Percentiles rank a stretch among this genome's conserved stretches.
phyloP scores from a whole-genome alignment of 2,113 vertebrate genomes.

The Oriolus oriolus region DNA sequence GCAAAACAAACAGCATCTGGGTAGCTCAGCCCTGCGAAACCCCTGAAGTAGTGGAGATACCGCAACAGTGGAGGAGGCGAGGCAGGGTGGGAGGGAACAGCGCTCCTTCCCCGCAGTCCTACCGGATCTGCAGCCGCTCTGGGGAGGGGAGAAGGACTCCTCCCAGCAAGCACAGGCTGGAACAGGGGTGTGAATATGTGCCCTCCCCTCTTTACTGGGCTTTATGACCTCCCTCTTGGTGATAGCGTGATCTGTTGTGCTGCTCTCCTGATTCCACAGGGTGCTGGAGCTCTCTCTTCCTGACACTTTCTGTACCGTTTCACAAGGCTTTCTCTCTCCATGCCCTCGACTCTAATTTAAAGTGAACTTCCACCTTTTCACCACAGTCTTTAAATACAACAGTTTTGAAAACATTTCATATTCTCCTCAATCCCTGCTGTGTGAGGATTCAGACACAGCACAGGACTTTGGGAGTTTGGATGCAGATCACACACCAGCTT shows the following conservation, averaged over 20 bases:
- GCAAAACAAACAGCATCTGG: slow-evolving; percentile 14
- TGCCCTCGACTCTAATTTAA: background rate
- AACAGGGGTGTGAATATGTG: background rate
- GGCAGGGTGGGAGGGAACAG: background rate
- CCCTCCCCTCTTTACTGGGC: background rate
- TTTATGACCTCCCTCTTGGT: background rate
- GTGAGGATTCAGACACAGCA: background rate
- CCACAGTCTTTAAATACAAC: background rate
- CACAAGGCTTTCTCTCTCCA: background rate
- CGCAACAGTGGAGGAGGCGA: rapidly evolving
- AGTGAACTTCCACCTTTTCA: background rate
- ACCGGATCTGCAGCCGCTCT: background rate
- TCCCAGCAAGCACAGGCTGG: background rate
- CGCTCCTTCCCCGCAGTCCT: background rate
- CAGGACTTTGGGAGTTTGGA: background rate
- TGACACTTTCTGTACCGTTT: background rate
- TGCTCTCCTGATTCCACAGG: background rate
- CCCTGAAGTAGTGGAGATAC: background rate
- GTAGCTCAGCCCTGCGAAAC: background rate
- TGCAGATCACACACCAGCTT: background rate
- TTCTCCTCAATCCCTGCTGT: background rate
- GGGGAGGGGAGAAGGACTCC: background rate
- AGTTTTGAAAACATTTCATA: background rate
- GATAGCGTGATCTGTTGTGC: background rate
- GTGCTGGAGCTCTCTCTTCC: background rate